These are phyloP conservation scores for Stegodyphus mimosarum DNA, from an alignment of 1,140 invertebrate genomes.

Conservation along the genomic window DNA sequence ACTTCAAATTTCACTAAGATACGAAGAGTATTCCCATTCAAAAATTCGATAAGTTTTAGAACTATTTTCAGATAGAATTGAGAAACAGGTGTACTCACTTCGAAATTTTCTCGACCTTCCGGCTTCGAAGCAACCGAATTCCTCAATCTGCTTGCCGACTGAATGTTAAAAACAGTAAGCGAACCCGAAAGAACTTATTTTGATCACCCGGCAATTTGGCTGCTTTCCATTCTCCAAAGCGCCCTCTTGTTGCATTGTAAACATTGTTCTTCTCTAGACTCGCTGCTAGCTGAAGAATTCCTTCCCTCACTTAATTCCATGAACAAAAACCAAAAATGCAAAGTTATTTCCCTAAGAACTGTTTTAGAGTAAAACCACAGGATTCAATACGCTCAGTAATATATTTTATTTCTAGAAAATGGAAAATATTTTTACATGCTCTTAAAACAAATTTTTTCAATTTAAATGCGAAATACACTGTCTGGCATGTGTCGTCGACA, in stretches of 20 bases:
- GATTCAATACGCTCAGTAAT: no score
- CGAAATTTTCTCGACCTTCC: background rate
- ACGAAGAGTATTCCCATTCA: no score
- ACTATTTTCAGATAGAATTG: no score
- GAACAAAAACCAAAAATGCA: background rate
- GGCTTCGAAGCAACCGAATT: background rate
- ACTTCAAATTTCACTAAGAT: no score
- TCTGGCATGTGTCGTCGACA: no score
- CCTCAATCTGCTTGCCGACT: conserved; percentile 7
- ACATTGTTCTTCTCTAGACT: background rate
- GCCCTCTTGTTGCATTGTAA: conserved; percentile 8
- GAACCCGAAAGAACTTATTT: conserved; percentile 52
- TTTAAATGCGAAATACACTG: no score
- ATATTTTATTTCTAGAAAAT: no score
- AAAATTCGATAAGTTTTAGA: no score
- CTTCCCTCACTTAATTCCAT: background rate
- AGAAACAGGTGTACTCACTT: no score
- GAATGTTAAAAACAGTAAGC: conserved; percentile 57
- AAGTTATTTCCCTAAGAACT: background rate
- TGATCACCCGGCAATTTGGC: conserved; percentile 49
- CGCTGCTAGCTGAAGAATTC: background rate
- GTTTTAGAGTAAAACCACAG: background rate
- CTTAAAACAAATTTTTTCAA: no score
- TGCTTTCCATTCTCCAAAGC: conserved; percentile 20
- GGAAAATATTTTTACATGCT: no score